Evolutionary conservation across 2,113 vertebrate species (phyloP).

Genomic region (Pteronura brasiliensis): DNA sequence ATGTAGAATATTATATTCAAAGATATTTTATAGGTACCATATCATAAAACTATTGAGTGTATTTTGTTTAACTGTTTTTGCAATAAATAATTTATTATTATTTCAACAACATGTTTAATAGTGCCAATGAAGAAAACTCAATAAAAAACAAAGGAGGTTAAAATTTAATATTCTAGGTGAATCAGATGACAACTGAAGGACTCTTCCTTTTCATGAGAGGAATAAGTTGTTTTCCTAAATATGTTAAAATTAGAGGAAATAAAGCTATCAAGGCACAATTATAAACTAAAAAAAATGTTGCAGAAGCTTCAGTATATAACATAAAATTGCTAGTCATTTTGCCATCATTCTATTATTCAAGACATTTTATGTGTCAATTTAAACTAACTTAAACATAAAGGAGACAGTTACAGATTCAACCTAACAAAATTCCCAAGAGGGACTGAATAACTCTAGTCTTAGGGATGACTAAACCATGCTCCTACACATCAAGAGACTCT

Average conservation of each 20-base stretch:
- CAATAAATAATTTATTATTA: background rate
- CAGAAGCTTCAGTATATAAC: background rate
- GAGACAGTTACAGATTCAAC: background rate
- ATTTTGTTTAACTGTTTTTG: background rate
- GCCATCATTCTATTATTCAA: background rate
- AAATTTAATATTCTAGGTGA: background rate
- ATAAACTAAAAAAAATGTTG: background rate
- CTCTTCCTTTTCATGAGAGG: background rate
- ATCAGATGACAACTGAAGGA: background rate
- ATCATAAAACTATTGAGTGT: background rate
- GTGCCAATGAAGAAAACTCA: background rate
- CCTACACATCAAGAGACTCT: background rate
- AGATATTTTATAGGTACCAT: background rate
- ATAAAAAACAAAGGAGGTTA: background rate
- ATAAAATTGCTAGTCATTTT: background rate
- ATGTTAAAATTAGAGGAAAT: background rate
- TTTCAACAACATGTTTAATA: conserved; percentile 4
- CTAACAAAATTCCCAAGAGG: background rate
- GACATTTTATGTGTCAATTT: background rate
- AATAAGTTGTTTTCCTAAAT: background rate
- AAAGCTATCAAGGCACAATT: background rate
- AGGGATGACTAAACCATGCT: background rate
- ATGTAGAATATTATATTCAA: background rate
- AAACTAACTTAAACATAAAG: conserved; percentile 16
- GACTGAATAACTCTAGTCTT: background rate